Conservation (phyloP, 2,113 vertebrate species). For the Cepphus grylle region DNA sequence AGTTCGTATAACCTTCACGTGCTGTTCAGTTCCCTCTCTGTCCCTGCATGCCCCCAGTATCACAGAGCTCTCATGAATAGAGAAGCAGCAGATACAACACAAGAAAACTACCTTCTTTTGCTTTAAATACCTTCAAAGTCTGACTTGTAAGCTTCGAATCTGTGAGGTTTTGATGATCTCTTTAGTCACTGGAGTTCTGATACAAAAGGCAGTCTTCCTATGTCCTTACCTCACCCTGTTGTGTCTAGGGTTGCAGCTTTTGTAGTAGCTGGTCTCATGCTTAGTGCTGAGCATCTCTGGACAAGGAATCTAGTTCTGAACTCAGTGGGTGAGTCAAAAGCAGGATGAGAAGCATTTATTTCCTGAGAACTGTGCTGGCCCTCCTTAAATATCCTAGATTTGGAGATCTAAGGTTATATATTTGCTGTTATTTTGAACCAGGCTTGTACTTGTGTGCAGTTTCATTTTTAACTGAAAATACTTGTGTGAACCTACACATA, state of each 20-base stretch:
- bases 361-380: not conserved
- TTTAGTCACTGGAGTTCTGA: not conserved
- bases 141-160: not conserved
- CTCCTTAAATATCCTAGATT: not conserved
- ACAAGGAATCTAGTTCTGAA: not conserved
- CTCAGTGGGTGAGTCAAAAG: not conserved
- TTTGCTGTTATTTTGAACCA: not conserved
- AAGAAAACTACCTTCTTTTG: not conserved
- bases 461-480: not conserved
- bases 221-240: conserved; percentile 57
- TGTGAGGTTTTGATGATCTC: not conserved
- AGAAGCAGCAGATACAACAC: not conserved
- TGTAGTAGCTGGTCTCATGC: conserved; percentile 34
- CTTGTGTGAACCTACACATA: not conserved
- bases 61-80: not conserved
- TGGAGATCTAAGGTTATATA: not conserved
- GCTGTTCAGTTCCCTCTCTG: not conserved
- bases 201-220: not conserved
- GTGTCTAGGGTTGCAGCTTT: conserved; percentile 49
- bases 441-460: not conserved
- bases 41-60: not conserved
- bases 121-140: not conserved
- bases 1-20: not conserved
- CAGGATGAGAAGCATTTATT: not conserved
- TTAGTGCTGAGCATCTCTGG: conserved; percentile 23